Evolutionary conservation across 2,113 vertebrate genomes (phyloP), one percentile per base, ranked within the genome.

Genomic region (Tursiops truncatus): DNA sequence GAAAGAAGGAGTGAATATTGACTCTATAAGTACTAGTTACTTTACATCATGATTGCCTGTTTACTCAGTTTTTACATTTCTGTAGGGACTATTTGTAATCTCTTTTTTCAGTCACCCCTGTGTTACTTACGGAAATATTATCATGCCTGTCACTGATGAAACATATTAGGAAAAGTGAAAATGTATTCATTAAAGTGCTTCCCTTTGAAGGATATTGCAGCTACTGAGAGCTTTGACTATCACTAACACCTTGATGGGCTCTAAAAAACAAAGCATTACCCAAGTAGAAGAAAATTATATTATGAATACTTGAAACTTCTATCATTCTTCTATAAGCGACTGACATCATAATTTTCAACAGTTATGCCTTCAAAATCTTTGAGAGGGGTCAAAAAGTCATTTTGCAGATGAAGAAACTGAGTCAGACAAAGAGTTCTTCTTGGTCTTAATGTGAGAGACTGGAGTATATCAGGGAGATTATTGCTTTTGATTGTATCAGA

Each of bases 181-280:
- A 86, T 81, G 0, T n/a, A 15, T 74, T 91, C 71, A 80, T 83
- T 95, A 91, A 95, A 93, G 87, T 44, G 26, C 58, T 94, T 96
- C n/a, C 38, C 12, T 96, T 89, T 74, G 60, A 62, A 93, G 60
- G 67, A 74, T 94, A 90, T 76, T 89, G 31, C 56, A 50, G 56
- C 58, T 76, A 26, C 38, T 77, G 81, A 89, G 73, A 95, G 26
- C 33, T 68, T 62, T 77, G 53, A 62, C 20, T 67, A 38, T 74
- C 47, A n/a, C 20, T 4, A 60, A 11, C 36, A 58, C 58, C 47
- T 62, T 50, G 85, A 56, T 74, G 47, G 62, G 60, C 44, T 83
- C 60, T 58, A 17, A 41, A 76, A 87, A 81, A 91, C 36, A 81
- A 94, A 93, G 38, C 26, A 65, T 79, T 74, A 87, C 36, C 58